A percentile compares a stretch with the other conserved stretches of the same genome.
phyloP scores from a whole-genome alignment of 2,113 vertebrate genomes.

The Hydropotes inermis region DNA sequence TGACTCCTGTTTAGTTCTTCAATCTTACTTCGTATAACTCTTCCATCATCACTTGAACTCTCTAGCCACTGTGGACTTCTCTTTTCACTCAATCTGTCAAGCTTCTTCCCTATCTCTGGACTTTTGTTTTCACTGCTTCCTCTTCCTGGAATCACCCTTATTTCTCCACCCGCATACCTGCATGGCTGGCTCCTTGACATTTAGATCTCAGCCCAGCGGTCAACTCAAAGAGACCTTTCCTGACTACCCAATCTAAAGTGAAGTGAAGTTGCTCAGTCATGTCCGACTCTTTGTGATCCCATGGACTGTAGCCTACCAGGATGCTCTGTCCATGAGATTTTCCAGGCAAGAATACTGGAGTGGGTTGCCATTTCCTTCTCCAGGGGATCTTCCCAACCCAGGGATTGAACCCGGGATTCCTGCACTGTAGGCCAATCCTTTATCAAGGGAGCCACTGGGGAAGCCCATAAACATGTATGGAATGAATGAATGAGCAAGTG shows the following conservation, averaged over 20 bases:
- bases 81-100: neutral
- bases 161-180: neutral
- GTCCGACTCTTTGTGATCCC: neutral
- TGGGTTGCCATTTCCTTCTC: neutral
- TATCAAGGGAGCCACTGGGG: neutral
- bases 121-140: neutral
- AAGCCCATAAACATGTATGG: neutral
- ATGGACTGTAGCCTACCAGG: neutral
- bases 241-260: neutral
- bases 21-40: neutral
- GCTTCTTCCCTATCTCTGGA: neutral
- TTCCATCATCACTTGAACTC: neutral
- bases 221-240: neutral
- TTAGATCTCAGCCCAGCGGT: neutral
- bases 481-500: neutral
- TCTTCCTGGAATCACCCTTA: neutral
- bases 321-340: neutral
- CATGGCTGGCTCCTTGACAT: neutral
- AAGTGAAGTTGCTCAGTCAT: neutral
- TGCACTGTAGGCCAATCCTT: neutral
- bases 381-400: neutral
- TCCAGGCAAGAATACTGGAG: neutral
- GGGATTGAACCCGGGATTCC: fast-evolving
- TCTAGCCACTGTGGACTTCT: neutral
- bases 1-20: neutral